These are phyloP conservation scores for Balanococcus diminutus DNA, from an alignment of 2,888 invertebrate genomes.

Conservation along the genomic window DNA sequence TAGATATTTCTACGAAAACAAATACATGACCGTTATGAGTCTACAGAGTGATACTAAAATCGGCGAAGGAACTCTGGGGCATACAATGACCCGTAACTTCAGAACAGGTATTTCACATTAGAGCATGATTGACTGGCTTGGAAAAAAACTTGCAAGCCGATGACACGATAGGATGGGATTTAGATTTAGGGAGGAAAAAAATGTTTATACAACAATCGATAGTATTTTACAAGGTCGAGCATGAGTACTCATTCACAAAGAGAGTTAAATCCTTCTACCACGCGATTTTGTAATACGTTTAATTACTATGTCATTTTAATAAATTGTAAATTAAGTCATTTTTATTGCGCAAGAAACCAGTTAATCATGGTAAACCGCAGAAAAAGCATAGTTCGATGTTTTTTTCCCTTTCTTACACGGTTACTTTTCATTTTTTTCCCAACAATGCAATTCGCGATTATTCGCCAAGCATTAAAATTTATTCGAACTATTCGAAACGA, in stretches of 20 bases:
- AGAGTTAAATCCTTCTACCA: conserved; percentile 4
- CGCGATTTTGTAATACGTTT: conserved; percentile 26
- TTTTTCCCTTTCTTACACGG: neutral
- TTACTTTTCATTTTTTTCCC: neutral
- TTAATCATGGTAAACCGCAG: conserved; percentile 38
- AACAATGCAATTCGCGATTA: neutral
- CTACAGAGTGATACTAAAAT: neutral
- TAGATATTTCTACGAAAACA: neutral
- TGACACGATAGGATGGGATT: neutral
- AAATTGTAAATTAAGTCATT: conserved; percentile 40
- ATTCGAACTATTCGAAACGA: neutral
- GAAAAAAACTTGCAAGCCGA: neutral
- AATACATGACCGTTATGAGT: neutral
- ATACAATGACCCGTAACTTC: conserved; percentile 29
- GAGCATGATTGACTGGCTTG: conserved; percentile 37
- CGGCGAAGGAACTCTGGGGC: conserved; percentile 29
- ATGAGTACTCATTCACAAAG: conserved; percentile 8
- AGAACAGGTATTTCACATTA: conserved; percentile 33
- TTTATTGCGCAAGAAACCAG: conserved; percentile 34
- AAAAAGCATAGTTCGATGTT: neutral
- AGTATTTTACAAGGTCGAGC: neutral
- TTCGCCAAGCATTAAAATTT: neutral
- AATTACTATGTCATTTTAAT: conserved; percentile 42
- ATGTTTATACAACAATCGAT: conserved; percentile 1
- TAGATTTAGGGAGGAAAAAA: conserved; percentile 1